Evolutionary conservation across 2,888 invertebrate species (phyloP).

Genomic region (Phengaris arion): DNA sequence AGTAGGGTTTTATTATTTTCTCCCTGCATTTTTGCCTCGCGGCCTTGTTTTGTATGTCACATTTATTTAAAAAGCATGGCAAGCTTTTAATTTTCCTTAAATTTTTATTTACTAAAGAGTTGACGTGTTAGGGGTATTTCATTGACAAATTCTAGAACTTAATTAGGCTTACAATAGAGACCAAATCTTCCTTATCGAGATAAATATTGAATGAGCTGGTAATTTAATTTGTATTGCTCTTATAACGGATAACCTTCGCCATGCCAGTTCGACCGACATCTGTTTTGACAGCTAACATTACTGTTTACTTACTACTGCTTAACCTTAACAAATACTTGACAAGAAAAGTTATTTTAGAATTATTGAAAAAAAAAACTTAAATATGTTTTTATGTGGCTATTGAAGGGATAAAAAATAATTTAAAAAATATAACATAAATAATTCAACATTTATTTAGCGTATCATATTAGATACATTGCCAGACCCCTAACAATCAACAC

Average conservation of each 20-base stretch:
- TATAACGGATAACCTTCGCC: constrained; percentile 6
- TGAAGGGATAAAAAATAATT: too few species aligned
- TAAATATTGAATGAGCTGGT: background rate
- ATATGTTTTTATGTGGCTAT: too few species aligned
- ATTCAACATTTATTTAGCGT: too few species aligned
- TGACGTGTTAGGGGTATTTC: background rate
- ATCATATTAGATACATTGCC: too few species aligned
- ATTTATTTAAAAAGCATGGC: background rate
- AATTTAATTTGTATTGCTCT: background rate
- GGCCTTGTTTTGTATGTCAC: background rate
- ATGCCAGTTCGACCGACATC: background rate
- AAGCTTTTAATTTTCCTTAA: background rate
- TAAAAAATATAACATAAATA: too few species aligned
- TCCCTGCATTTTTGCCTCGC: background rate
- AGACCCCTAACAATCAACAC: too few species aligned
- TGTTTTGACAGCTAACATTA: constrained; percentile 4
- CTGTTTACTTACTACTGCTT: background rate
- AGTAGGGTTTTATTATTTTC: too few species aligned
- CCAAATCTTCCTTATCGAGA: background rate
- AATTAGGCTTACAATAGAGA: background rate
- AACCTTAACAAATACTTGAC: too few species aligned
- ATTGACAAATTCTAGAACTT: background rate
- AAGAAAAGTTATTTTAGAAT: too few species aligned
- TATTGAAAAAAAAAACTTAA: too few species aligned
- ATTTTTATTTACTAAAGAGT: background rate